Evolutionary conservation across 2,888 invertebrate species (phyloP).

Genomic region (Caenorhabditis becei): DNA sequence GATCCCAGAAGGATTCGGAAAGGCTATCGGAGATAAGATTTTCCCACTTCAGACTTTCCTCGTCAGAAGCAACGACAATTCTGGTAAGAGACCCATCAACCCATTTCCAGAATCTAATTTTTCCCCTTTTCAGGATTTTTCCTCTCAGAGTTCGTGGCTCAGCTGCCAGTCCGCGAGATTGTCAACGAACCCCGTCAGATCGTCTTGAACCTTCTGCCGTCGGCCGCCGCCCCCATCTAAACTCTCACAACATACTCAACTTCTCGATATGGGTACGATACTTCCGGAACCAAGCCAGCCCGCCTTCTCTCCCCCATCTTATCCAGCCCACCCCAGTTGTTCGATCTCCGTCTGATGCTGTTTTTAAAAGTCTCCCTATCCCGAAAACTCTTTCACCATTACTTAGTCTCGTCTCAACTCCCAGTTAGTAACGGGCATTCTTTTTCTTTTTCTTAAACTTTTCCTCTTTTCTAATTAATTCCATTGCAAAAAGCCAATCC

Average conservation of each 20-base stretch:
- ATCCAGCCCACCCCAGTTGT: slow-evolving; percentile 10
- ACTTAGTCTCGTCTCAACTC: slow-evolving; percentile 3
- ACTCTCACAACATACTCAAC: slow-evolving; percentile 22
- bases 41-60: slow-evolving; percentile 73
- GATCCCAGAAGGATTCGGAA: slow-evolving; percentile 74
- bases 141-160: slow-evolving; percentile 72
- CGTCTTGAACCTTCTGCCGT: slow-evolving; percentile 74
- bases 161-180: slow-evolving; percentile 72
- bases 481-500: slow-evolving; percentile 14
- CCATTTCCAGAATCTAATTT: background rate
- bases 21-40: slow-evolving; percentile 63
- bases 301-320: slow-evolving; percentile 1
- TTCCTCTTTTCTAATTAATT: background rate
- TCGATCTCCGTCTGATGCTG: slow-evolving; percentile 25
- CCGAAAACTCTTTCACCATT: slow-evolving; percentile 22
- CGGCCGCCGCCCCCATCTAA: slow-evolving; percentile 12
- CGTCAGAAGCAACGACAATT: slow-evolving; percentile 64
- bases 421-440: slow-evolving; percentile 43
- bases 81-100: slow-evolving; percentile 33
- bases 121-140: slow-evolving; percentile 59
- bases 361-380: slow-evolving; percentile 19
- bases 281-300: slow-evolving; percentile 10
- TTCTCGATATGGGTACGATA: slow-evolving; percentile 63
- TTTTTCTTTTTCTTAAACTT: background rate
- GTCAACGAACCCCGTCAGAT: slow-evolving; percentile 67